Conservation (phyloP, 1,140 invertebrate species). For the Chrysomallon squamiferum region DNA sequence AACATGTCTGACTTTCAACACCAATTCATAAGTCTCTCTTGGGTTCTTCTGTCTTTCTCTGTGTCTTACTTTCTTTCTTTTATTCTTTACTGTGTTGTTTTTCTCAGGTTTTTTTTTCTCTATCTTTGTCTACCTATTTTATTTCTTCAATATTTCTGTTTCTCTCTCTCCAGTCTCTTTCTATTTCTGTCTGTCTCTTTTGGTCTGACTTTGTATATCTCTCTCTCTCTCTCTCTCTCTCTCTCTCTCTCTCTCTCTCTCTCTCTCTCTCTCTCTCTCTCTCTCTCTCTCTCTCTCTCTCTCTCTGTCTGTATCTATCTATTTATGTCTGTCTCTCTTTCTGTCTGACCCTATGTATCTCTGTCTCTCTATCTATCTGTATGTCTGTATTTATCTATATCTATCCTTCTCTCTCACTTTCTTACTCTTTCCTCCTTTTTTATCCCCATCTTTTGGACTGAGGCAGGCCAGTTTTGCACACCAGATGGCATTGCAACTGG, state of each 20-base stretch:
- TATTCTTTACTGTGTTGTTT: not conserved
- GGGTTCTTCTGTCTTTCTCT: not conserved
- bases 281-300: conserved; percentile 12
- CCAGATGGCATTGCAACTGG: too few species aligned
- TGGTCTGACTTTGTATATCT: conserved; percentile 4
- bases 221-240: conserved; percentile 8
- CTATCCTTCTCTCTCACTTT: too few species aligned
- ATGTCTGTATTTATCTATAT: not conserved
- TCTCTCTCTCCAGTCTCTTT: not conserved
- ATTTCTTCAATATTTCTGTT: conserved; percentile 2
- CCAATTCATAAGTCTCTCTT: conserved; percentile 12
- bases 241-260: conserved; percentile 8
- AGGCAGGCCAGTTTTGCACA: too few species aligned
- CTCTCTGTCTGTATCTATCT: conserved; percentile 7
- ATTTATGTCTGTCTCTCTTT: conserved; percentile 2
- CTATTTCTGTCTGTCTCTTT: conserved; percentile 11
- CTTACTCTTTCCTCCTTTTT: too few species aligned
- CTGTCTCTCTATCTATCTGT: too few species aligned
- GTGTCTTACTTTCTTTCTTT: not conserved
- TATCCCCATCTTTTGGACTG: too few species aligned
- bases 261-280: conserved; percentile 1
- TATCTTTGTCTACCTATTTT: not conserved
- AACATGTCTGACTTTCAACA: conserved; percentile 28
- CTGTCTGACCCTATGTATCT: too few species aligned
- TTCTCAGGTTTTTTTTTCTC: not conserved